phyloP scores from a whole-genome alignment of 2,113 vertebrate species.

The Scytalopus superciliaris region DNA sequence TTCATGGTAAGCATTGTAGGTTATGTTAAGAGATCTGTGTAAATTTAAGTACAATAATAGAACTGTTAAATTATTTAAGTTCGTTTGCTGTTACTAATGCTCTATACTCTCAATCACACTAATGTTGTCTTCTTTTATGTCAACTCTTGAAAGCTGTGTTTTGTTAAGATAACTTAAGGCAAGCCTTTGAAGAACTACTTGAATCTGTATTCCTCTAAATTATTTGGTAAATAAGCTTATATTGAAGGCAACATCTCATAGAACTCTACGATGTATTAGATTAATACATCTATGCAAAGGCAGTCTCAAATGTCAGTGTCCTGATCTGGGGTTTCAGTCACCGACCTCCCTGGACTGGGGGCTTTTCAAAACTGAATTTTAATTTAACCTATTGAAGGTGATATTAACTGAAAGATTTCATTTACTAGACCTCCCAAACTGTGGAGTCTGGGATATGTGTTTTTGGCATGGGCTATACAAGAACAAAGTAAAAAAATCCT shows the following conservation, averaged over 20 bases:
- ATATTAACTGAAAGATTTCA: not conserved
- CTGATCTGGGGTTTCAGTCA: not conserved
- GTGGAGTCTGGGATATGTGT: not conserved
- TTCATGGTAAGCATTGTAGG: not conserved
- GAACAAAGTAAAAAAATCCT: not conserved
- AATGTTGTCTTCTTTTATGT: conserved; percentile 7
- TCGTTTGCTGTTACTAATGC: not conserved
- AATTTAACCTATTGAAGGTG: not conserved
- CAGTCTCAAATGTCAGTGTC: not conserved
- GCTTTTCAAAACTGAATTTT: conserved; percentile 6
- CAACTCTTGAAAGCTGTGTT: not conserved
- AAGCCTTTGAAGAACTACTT: conserved; percentile 34
- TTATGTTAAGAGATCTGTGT: conserved; percentile 5
- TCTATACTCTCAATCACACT: not conserved
- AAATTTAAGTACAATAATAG: conserved; percentile 28
- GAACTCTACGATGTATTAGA: not conserved
- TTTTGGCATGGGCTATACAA: not conserved
- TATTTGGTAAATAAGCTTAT: not conserved
- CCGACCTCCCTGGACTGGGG: not conserved
- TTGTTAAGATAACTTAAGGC: conserved; percentile 15
- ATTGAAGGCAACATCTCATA: not conserved
- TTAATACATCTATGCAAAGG: not conserved
- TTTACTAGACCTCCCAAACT: not conserved
- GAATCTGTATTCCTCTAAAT: conserved; percentile 37
- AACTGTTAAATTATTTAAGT: conserved; percentile 3